Conservation (phyloP, 2,113 vertebrate genomes). For the Poicephalus meyeri region DNA sequence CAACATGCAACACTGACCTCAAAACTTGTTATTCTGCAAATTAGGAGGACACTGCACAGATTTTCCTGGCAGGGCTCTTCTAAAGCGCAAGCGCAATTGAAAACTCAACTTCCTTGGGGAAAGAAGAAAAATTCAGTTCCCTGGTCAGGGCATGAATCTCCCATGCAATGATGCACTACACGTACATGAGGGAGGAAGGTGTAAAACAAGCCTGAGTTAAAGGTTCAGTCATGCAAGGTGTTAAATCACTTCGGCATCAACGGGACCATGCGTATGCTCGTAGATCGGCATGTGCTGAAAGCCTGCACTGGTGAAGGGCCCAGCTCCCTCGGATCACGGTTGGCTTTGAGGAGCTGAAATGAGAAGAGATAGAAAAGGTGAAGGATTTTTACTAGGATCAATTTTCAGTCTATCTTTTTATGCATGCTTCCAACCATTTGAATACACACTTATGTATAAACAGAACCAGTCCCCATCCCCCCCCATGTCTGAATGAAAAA, state of each 20-base stretch:
- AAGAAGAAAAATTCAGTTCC: not conserved
- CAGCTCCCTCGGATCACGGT: not conserved
- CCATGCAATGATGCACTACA: not conserved
- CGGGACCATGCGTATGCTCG: fast-evolving
- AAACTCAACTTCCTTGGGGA: not conserved
- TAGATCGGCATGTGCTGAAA: not conserved
- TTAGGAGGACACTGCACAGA: not conserved
- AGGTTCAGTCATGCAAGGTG: not conserved
- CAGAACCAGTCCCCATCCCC: not conserved
- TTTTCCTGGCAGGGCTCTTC: not conserved
- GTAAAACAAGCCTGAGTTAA: not conserved
- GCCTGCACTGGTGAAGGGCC: not conserved
- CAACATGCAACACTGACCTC: not conserved
- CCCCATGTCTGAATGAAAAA: not conserved
- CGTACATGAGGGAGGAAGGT: not conserved
- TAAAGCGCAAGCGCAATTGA: not conserved
- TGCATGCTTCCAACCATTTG: not conserved
- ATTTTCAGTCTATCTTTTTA: not conserved
- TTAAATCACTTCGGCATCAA: fast-evolving
- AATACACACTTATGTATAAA: not conserved
- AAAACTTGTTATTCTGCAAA: not conserved
- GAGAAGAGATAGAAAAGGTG: not conserved
- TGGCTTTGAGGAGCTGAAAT: not conserved
- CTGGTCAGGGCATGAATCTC: not conserved
- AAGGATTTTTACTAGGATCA: not conserved